phyloP scores from a whole-genome alignment of 2,888 invertebrate genomes.

The Cyaniris semiargus region DNA sequence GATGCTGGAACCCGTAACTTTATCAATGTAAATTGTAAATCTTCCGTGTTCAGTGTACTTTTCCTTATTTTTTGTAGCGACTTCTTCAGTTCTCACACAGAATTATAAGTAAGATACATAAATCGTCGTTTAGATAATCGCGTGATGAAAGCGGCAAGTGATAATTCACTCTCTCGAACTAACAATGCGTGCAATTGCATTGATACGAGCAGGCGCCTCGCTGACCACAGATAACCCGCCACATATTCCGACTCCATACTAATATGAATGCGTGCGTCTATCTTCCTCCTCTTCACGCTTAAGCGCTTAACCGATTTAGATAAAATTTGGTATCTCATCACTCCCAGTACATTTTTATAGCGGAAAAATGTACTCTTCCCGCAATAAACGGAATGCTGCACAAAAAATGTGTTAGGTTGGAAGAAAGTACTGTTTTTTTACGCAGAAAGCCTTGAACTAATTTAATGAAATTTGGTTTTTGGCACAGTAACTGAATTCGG shows the following conservation, averaged over 20 bases:
- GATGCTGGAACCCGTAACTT: too few relatives aligned
- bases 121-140: not conserved
- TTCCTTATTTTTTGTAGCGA: not conserved
- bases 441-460: too few relatives aligned
- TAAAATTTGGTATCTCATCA: too few relatives aligned
- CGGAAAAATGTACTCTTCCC: not conserved
- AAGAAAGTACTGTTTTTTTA: too few relatives aligned
- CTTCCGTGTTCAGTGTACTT: too few relatives aligned
- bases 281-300: too few relatives aligned
- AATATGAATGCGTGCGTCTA: not conserved
- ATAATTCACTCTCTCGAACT: constrained; percentile 17
- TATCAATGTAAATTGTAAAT: too few relatives aligned
- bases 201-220: not conserved
- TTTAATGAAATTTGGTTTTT: too few relatives aligned
- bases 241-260: not conserved
- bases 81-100: not conserved
- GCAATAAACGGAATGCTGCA: not conserved
- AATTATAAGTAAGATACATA: not conserved
- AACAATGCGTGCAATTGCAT: constrained; percentile 7
- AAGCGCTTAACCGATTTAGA: not conserved
- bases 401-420: not conserved
- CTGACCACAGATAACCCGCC: constrained; percentile 17
- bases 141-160: constrained; percentile 20
- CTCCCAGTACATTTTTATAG: not conserved
- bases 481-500: too few relatives aligned